These are phyloP conservation scores for Smittia aterrima DNA, from an alignment of 2,888 invertebrate species.

Conservation along the genomic window DNA sequence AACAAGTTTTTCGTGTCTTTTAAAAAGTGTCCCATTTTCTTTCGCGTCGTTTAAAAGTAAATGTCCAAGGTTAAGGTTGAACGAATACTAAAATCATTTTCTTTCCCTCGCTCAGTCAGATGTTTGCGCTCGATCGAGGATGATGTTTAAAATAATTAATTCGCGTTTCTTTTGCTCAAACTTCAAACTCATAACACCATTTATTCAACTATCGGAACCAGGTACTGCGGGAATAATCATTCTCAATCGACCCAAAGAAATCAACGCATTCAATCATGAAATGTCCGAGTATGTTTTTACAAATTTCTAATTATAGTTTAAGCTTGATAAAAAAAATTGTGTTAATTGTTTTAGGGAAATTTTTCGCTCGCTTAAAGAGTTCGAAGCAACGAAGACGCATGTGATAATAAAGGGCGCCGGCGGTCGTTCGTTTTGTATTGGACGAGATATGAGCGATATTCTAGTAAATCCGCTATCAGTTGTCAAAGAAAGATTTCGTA, in stretches of 20 bases:
- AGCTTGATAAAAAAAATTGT: not conserved
- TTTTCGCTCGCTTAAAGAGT: not conserved
- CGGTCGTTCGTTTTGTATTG: conserved; percentile 80
- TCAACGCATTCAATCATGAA: conserved; percentile 72
- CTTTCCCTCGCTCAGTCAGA: not conserved
- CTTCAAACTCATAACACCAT: not conserved
- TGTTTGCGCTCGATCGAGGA: not conserved
- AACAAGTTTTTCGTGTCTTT: too few relatives aligned
- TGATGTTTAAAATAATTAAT: not conserved
- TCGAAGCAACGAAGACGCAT: conserved; percentile 55
- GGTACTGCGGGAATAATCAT: conserved; percentile 61
- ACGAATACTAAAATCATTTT: not conserved
- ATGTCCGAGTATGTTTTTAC: conserved; percentile 66
- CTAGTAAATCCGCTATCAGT: conserved; percentile 55
- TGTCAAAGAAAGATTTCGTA: conserved; percentile 50
- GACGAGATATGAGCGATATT: conserved; percentile 69
- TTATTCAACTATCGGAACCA: conserved; percentile 44
- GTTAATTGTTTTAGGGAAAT: conserved; percentile 47
- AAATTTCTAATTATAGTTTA: not conserved
- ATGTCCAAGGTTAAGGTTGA: conserved; percentile 4
- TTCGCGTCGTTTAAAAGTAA: not conserved
- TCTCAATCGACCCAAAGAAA: conserved; percentile 70
- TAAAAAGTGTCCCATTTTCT: too few relatives aligned
- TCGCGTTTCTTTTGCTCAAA: not conserved
- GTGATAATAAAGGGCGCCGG: conserved; percentile 62